Conservation (phyloP, 2,113 vertebrate species). For the Phalacrocorax carbo region DNA sequence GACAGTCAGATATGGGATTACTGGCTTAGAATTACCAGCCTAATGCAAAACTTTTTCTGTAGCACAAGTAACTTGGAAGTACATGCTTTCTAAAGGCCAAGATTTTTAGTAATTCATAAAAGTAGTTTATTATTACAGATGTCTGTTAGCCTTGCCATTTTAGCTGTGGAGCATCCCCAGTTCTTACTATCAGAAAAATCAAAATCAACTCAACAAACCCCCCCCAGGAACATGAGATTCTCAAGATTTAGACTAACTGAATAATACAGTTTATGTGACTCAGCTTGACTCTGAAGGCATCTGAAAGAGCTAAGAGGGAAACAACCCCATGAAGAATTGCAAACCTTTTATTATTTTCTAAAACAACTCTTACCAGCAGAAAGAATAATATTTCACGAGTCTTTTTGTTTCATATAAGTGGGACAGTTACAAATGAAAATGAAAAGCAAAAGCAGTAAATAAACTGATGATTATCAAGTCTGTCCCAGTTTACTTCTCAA, state of each 20-base stretch:
- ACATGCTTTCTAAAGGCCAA: background rate
- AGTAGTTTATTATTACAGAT: background rate
- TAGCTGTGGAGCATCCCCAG: background rate
- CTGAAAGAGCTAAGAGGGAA: background rate
- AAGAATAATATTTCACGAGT: background rate
- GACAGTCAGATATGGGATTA: background rate
- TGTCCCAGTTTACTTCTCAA: background rate
- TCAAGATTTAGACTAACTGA: background rate
- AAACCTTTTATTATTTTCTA: background rate
- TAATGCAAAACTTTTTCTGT: background rate
- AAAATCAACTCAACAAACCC: background rate
- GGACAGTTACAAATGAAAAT: background rate
- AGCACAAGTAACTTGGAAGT: background rate
- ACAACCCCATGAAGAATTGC: background rate
- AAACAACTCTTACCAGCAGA: background rate
- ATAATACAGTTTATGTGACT: background rate
- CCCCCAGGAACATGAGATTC: background rate
- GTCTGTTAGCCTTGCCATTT: background rate
- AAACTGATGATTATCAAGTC: background rate
- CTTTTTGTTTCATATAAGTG: background rate
- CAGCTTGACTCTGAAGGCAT: background rate
- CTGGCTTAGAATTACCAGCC: background rate
- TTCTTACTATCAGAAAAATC: background rate
- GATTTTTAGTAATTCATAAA: background rate
- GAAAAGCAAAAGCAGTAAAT: background rate